A percentile compares a stretch with the other conserved stretches of the same genome.
phyloP scores from a whole-genome alignment of 2,113 vertebrate species.

The Gadus macrocephalus region DNA sequence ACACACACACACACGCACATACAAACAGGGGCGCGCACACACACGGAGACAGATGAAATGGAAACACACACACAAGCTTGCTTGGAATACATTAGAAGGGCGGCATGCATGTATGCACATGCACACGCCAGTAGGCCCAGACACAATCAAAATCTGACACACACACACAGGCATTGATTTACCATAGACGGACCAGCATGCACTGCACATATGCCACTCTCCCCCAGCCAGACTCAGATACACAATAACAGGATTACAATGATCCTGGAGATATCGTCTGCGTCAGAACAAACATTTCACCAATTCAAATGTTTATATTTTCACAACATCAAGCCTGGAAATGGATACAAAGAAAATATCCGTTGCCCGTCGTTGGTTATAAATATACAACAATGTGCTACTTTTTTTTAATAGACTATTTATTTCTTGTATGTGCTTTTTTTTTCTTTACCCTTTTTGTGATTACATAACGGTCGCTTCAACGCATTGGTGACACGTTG shows the following conservation, averaged over 20 bases:
- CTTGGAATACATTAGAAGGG: neutral
- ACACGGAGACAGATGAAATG: neutral
- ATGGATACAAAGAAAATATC: no score
- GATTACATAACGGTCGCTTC: no score
- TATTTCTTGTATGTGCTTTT: no score
- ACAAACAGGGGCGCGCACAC: neutral
- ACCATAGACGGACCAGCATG: conserved; percentile 41
- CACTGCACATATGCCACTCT: conserved; percentile 60
- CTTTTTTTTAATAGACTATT: no score
- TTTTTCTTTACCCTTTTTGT: no score
- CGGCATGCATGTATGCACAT: neutral
- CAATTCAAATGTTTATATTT: no score
- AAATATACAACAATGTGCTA: no score
- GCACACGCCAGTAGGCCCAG: neutral
- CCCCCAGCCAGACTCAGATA: conserved; percentile 47
- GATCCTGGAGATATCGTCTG: conserved; percentile 56
- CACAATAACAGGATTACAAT: conserved; percentile 61
- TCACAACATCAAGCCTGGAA: no score
- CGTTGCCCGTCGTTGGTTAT: no score
- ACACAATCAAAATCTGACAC: neutral
- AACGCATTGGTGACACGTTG: no score
- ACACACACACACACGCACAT: conserved; percentile 4
- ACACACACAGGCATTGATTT: conserved; percentile 41
- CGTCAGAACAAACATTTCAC: conserved; percentile 52
- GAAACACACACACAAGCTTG: neutral